Evolutionary conservation across 2,888 invertebrate species (phyloP), one percentile per base, ranked within the genome.

Genomic region (Cantharis flavilabris): DNA sequence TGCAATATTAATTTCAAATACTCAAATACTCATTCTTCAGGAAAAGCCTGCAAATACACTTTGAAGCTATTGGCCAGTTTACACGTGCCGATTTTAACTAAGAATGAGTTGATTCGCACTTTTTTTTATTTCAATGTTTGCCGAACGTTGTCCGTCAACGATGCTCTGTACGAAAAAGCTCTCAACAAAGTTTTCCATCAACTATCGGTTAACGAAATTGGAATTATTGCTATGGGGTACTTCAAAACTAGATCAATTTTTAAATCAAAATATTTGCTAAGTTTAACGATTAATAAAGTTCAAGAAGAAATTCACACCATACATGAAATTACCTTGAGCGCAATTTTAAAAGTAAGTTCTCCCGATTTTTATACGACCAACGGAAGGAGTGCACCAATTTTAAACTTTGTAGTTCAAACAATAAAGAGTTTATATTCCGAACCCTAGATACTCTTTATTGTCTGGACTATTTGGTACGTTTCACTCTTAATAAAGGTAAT

Each of bases 221-320:
- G 92, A 13, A 90, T 96, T n/a, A 90, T 94, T 82, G 91, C 93
- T 7, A 76, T 84, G 80, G 95, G 94, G 0, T 95, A 94, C 86
- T 96, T 96, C 83, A 95, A 95, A 89, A 93, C 92, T 14, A 91
- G 92, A 88, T 93, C 92, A 1, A 91, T 89, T 14, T 89, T 96
- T 70, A 90, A 91, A 79, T 82, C 88, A 3, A 88, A 89, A 72
- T 89, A 93, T 1, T 90, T 93, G 49, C 70, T 85, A 67, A 72
- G 82, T 28, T 76, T 80, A 9, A 87, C 88, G 86, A 81, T 87
- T 9, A 81, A 88, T 2, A 90, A 89, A 83, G 85, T 92, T 0
- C 89, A 89, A n/a, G 84, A 88, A 9, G 88, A 92, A 79, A 83
- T 90, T 16, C 86, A 90, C 20, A 88, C 85, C 3, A 89, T 94